These are phyloP conservation scores for Chaetodon trifasciatus DNA, from an alignment of 2,797 vertebrate genomes.

Conservation along the genomic window DNA sequence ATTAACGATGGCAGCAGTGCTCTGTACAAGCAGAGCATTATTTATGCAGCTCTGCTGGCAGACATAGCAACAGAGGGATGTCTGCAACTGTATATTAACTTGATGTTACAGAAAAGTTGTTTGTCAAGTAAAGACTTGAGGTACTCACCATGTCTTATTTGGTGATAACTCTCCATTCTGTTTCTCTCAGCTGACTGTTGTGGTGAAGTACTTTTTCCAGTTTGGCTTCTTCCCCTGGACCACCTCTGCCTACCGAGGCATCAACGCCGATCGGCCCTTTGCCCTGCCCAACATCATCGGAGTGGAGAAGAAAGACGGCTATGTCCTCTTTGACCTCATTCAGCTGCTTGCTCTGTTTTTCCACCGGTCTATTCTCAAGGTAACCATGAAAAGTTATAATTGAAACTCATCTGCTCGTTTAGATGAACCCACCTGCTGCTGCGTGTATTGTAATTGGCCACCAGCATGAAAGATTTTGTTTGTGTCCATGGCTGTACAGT, in stretches of 20 bases:
- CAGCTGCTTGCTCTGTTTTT: slow-evolving; percentile 87
- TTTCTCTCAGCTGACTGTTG: slow-evolving; percentile 83
- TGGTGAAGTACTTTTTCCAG: slow-evolving; percentile 89
- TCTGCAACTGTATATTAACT: too few species aligned
- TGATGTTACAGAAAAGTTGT: too few species aligned
- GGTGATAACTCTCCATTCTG: slow-evolving; percentile 16
- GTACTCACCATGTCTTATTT: neutral
- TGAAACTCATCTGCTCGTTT: neutral
- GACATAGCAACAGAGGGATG: too few species aligned
- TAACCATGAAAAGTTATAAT: neutral
- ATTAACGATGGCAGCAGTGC: too few species aligned
- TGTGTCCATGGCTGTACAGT: slow-evolving; percentile 68
- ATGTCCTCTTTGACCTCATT: slow-evolving; percentile 83
- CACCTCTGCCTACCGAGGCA: slow-evolving; percentile 83
- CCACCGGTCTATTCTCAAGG: slow-evolving; percentile 85
- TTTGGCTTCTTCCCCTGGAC: slow-evolving; percentile 90
- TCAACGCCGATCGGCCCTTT: slow-evolving; percentile 84
- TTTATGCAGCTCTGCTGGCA: too few species aligned
- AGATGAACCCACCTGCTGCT: neutral
- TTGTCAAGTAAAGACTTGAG: too few species aligned
- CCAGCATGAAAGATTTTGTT: neutral
- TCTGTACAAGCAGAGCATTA: too few species aligned
- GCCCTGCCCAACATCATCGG: slow-evolving; percentile 85
- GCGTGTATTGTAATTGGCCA: neutral
- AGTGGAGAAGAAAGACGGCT: slow-evolving; percentile 85